Percentiles rank a stretch among this genome's conserved stretches.
Evolutionary conservation across 2,888 invertebrate species (phyloP).

Genomic region (Cerastis leucographa): DNA sequence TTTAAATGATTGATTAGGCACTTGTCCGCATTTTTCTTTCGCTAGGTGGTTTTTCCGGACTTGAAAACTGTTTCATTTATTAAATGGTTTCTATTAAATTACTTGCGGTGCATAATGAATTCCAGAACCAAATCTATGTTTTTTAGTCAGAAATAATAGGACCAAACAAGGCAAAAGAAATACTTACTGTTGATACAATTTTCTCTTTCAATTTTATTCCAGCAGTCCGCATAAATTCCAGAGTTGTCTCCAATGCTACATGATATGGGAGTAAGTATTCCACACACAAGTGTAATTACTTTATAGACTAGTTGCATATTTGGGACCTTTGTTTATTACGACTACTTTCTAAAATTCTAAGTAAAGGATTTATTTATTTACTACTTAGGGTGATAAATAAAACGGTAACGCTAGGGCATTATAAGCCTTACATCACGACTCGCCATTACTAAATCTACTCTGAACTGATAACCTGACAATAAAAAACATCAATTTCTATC

Average conservation of each 20-base stretch:
- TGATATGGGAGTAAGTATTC: conserved; percentile 60
- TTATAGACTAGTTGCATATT: conserved; percentile 46
- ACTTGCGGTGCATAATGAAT: neutral
- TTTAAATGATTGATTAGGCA: neutral
- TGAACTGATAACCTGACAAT: neutral
- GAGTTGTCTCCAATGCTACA: conserved; percentile 90
- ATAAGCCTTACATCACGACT: neutral
- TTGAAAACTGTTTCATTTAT: neutral
- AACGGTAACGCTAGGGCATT: conserved; percentile 14
- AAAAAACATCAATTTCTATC: conserved; percentile 6
- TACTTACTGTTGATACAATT: conserved; percentile 90
- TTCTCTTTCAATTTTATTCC: conserved; percentile 82
- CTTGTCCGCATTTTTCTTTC: neutral
- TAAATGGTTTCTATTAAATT: neutral
- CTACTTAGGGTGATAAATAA: conserved; percentile 13
- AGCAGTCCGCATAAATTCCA: conserved; percentile 89
- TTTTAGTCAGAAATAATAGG: neutral
- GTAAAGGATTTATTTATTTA: neutral
- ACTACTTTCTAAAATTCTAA: too few relatives aligned
- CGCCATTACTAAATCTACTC: neutral
- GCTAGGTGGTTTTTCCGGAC: neutral
- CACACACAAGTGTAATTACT: conserved; percentile 49
- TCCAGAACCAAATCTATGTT: neutral
- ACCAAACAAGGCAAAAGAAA: neutral
- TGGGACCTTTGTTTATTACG: neutral